Percentiles rank a stretch among this genome's conserved stretches.
These are phyloP conservation scores for Ciona savignyi DNA, from an alignment of 23 tunicate species.

Conservation along the genomic window DNA sequence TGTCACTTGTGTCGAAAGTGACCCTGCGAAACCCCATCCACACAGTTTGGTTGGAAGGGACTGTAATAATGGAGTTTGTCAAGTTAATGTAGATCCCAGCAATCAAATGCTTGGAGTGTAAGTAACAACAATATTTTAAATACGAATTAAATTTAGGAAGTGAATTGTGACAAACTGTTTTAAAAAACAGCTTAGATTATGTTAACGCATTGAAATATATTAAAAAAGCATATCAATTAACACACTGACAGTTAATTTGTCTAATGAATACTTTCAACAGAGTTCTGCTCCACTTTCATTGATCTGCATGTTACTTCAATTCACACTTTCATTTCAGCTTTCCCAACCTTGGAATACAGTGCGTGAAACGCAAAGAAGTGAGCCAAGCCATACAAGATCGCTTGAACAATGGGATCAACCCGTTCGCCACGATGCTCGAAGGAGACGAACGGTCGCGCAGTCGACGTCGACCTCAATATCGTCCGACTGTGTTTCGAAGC, in stretches of 20 bases:
- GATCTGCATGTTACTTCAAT: too few species aligned
- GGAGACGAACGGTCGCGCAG: conserved; percentile 39
- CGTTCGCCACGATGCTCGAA: conserved; percentile 40
- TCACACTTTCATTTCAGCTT: conserved; percentile 29
- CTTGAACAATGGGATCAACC: conserved; percentile 37
- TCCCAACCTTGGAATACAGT: conserved; percentile 90
- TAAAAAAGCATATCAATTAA: too few species aligned
- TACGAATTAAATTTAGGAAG: too few species aligned
- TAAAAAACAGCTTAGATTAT: neutral
- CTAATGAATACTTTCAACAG: too few species aligned
- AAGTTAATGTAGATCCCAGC: conserved; percentile 49
- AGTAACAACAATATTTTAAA: too few species aligned
- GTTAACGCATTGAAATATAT: too few species aligned
- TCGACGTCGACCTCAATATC: conserved; percentile 79
- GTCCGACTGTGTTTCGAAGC: conserved; percentile 91
- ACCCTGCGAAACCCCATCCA: conserved; percentile 83
- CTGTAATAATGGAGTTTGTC: conserved; percentile 75
- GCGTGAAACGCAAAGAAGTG: conserved; percentile 85
- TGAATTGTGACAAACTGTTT: too few species aligned
- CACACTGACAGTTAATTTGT: too few species aligned
- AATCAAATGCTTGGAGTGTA: conserved; percentile 80
- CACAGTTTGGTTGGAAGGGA: conserved; percentile 94
- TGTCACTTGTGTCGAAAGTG: conserved; percentile 74
- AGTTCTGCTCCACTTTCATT: too few species aligned
- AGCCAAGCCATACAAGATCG: conserved; percentile 47